Conservation (phyloP, 2,888 invertebrate species). For the Nymphalis polychloros region DNA sequence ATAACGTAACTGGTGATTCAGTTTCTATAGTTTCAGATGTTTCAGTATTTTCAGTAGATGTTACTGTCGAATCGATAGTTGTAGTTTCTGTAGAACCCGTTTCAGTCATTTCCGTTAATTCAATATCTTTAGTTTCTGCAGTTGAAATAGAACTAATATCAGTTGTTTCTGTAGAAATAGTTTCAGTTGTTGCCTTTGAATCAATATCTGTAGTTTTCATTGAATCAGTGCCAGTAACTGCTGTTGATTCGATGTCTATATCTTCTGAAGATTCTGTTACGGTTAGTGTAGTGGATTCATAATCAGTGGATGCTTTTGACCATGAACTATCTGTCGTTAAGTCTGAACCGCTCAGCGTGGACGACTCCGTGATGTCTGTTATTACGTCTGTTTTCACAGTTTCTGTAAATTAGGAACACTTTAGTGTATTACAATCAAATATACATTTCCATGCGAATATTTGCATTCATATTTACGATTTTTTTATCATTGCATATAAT, state of each 20-base stretch:
- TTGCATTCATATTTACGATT: not conserved
- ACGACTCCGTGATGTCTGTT: not conserved
- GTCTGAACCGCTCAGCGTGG: no score
- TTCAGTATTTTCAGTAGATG: not conserved
- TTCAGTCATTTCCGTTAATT: not conserved
- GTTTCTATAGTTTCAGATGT: not conserved
- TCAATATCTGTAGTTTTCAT: not conserved
- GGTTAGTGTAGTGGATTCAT: not conserved
- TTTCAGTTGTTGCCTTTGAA: not conserved
- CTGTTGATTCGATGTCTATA: slow-evolving; percentile 22
- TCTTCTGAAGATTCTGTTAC: not conserved
- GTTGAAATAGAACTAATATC: no score
- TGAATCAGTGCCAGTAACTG: slow-evolving; percentile 19
- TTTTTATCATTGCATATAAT: not conserved
- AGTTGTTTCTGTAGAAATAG: not conserved
- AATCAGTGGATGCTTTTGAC: slow-evolving; percentile 4
- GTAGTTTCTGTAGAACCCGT: not conserved
- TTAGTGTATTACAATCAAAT: no score
- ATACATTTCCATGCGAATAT: no score
- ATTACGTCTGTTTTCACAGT: no score
- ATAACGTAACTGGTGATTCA: not conserved
- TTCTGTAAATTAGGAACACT: not conserved
- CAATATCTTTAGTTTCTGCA: not conserved
- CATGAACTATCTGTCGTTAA: not conserved
- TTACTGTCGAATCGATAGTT: no score